Base-by-base conservation (phyloP, 2,113 vertebrate species). In the Leiothrix lutea region DNA sequence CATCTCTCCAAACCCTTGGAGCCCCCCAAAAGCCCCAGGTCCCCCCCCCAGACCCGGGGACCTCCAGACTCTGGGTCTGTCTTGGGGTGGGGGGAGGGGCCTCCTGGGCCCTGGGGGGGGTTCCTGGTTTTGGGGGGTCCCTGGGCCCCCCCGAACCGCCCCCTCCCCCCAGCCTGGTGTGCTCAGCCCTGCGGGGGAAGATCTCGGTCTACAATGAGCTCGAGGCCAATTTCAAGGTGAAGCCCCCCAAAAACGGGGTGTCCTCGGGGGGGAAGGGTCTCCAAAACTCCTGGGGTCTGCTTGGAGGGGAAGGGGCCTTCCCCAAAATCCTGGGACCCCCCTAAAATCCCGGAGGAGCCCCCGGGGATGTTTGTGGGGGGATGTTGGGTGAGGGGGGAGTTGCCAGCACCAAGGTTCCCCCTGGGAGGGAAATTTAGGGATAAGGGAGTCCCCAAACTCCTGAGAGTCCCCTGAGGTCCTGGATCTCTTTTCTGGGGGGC, bases 141-240 rank as follows among this genome's bases (percentile, higher is more conserved):
- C 20, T 1, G 1, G 13, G 5, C 1, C 21, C 9, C 44, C 54
- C 35, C 9, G 12, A 62, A 50, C 21, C 5, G 0, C 5, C 17
- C 35, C 11, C 36, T 42, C 12, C 14, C 9, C 36, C 31, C 58
- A 78, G 74, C 74, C 58, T 64, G 60, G 75, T 79, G 60, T 79
- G 75, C 60, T 42, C 75, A 0, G 75, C 60, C 60, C 47, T 79
- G 75, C 75, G 75, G 18, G 75, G 75, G 75, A 78, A 79, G 60
- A 64, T 79, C 47, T 79, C 75, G 0, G 48, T 79, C 36, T 79
- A 79, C 75, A 79, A 79, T 2, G 75, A 79, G 38, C 48, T 65
- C 5, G 75, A 65, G 75, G 48, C 75, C 31, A 79, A 79, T 22
- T 79, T 79, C 48, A 79, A 79, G 75, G 60, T 79, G 38, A 65